Evolutionary conservation across 2,797 vertebrate genomes (phyloP).

Genomic region (Tauraco hartlaubi): DNA sequence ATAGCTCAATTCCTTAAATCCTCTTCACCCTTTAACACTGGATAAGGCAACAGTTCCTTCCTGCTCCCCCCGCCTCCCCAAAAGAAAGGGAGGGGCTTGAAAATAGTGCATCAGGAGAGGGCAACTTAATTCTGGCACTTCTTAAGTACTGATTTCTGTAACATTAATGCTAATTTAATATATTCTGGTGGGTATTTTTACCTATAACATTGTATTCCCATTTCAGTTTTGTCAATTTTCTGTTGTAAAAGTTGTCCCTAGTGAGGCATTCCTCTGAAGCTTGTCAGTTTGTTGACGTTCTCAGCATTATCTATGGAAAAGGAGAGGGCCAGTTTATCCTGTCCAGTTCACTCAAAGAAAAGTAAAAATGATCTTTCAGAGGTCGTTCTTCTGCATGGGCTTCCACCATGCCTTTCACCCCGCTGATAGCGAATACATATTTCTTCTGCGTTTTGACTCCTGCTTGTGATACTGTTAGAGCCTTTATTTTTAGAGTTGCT

Average conservation of each 20-base stretch:
- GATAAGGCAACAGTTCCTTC: neutral
- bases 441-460: neutral
- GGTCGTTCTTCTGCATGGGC: neutral
- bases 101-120: neutral
- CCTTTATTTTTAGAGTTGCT: constrained; percentile 69
- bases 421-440: neutral
- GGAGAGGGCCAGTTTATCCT: neutral
- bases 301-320: neutral
- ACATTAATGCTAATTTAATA: neutral
- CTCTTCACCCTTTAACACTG: neutral
- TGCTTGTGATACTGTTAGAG: constrained; percentile 2
- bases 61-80: neutral
- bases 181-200: neutral
- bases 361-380: neutral
- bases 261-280: neutral
- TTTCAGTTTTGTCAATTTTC: neutral
- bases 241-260: neutral
- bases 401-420: neutral
- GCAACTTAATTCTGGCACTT: neutral
- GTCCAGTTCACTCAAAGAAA: neutral
- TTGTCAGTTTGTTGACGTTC: neutral
- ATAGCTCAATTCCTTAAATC: neutral
- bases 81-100: neutral
- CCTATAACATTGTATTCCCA: neutral
- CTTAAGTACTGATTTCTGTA: neutral